Percentiles rank a stretch among this genome's conserved stretches.
Conservation (phyloP, 2,797 vertebrate species). For the Nannoperca australis region DNA sequence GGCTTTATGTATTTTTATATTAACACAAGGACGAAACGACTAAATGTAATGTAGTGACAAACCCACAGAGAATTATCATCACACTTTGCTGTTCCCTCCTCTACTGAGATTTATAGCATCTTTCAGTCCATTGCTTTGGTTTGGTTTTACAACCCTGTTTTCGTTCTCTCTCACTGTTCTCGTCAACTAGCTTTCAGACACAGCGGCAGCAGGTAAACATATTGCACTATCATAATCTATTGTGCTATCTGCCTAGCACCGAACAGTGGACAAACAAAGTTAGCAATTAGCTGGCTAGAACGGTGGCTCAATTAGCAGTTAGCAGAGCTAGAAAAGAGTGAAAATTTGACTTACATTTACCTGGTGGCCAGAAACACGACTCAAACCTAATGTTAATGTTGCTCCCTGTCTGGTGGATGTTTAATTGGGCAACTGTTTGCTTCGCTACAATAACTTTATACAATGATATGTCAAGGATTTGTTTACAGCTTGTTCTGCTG, state of each 20-base stretch:
- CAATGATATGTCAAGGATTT: not conserved
- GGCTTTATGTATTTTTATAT: not conserved
- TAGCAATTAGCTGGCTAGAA: not conserved
- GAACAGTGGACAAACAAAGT: not conserved
- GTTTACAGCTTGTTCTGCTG: not conserved
- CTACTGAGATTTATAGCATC: not conserved
- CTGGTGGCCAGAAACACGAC: not conserved
- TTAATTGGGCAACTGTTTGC: too few species aligned
- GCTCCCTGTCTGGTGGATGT: not conserved
- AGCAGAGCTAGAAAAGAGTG: not conserved
- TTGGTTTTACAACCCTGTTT: not conserved
- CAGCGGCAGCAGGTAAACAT: not conserved
- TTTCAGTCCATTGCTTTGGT: not conserved
- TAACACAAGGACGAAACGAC: not conserved
- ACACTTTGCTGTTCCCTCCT: too few species aligned
- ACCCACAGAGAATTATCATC: not conserved
- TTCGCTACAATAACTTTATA: not conserved
- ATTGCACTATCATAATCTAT: too few species aligned
- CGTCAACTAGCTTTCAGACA: not conserved
- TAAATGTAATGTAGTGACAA: not conserved
- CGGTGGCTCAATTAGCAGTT: not conserved
- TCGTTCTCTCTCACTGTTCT: not conserved
- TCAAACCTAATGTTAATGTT: not conserved
- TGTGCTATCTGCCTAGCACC: not conserved
- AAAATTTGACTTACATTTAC: not conserved